phyloP scores from a whole-genome alignment of 2,797 vertebrate genomes.

The Lindbergichthys nudifrons region DNA sequence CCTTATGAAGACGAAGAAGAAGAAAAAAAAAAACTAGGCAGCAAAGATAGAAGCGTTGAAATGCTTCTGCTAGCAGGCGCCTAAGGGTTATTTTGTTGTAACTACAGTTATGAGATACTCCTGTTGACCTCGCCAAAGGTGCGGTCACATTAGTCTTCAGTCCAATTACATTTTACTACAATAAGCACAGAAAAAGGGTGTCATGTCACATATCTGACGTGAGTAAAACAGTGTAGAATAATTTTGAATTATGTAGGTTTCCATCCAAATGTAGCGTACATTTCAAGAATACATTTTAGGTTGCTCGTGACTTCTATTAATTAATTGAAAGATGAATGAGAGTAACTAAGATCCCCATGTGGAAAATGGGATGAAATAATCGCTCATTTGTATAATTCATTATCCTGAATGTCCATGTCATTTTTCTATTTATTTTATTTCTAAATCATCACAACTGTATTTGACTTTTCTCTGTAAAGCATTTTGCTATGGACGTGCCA shows the following conservation, averaged over 20 bases:
- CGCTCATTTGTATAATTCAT: not conserved
- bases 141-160: conserved; percentile 41
- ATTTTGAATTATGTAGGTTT: not conserved
- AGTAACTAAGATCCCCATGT: not conserved
- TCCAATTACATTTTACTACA: not conserved
- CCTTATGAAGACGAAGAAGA: not conserved
- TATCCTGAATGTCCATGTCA: not conserved
- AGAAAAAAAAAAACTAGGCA: not conserved
- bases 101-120: conserved; percentile 19
- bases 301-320: no score
- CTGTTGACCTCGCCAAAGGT: conserved; percentile 15
- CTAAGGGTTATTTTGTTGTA: not conserved
- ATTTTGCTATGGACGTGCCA: no score
- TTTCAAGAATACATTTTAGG: not conserved
- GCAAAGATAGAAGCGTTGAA: not conserved
- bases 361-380: not conserved
- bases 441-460: not conserved
- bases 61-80: conserved; percentile 1
- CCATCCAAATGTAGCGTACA: not conserved
- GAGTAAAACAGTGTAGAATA: not conserved
- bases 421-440: not conserved
- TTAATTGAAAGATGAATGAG: not conserved
- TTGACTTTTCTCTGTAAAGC: not conserved
- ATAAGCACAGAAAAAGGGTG: not conserved
- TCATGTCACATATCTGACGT: not conserved